Conservation (phyloP, 2,888 invertebrate species). For the Limnephilus rhombicus region DNA sequence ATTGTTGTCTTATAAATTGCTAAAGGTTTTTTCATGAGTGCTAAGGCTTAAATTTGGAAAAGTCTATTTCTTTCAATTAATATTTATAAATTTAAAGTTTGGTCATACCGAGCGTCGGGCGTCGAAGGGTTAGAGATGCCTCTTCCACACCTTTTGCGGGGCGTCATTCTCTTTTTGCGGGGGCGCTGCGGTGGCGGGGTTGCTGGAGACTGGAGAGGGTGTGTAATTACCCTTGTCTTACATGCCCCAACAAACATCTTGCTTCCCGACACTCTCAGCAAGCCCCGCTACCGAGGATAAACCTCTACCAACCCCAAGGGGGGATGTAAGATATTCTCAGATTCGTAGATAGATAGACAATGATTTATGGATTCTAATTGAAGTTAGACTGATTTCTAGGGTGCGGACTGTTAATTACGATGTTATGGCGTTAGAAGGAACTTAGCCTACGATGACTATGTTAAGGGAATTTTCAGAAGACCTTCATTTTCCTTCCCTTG, state of each 20-base stretch:
- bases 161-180: conserved; percentile 9
- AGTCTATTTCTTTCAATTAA: not conserved
- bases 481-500: too few relatives aligned
- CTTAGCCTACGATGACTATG: too few relatives aligned
- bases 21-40: too few relatives aligned
- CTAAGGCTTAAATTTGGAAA: not conserved
- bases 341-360: not conserved
- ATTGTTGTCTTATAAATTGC: too few relatives aligned
- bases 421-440: not conserved
- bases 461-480: too few relatives aligned
- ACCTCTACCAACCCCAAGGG: conserved; percentile 46
- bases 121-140: conserved; percentile 15
- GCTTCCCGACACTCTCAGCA: conserved; percentile 32
- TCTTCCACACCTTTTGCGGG: conserved; percentile 32
- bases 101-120: not conserved
- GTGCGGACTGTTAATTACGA: not conserved
- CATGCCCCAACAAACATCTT: conserved; percentile 64
- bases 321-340: not conserved
- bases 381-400: not conserved
- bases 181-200: conserved; percentile 35
- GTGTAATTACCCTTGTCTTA: conserved; percentile 66
- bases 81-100: not conserved
- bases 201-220: conserved; percentile 50
- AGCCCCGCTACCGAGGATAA: conserved; percentile 42
- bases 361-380: not conserved